Evolutionary conservation across 2,797 vertebrate genomes (phyloP), one percentile per base, ranked within the genome.

Genomic region (Crocodylus rhombifer): DNA sequence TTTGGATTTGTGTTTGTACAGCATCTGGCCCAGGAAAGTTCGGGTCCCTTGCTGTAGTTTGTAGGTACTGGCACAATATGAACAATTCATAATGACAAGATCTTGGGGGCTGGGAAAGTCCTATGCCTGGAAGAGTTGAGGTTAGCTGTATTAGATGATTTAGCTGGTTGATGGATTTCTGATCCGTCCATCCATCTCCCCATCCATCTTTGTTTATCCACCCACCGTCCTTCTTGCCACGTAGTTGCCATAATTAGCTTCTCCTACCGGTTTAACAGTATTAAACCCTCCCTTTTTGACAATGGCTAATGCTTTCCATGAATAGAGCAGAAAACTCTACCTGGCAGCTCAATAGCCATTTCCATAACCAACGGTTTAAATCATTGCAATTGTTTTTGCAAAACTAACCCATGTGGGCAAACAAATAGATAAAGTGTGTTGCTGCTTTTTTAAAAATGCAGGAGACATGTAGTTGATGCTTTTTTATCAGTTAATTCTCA

Each of bases 401-500:
- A 78, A 93, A 91, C 82, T 82, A 65, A 80, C 82, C 42, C 33
- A 5, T 23, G 51, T 2, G 7, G 80, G 86, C 85, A 93, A 86
- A 90, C 18, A 74, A 81, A 30, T 65, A 82, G 83, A 33, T 10
- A 30, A 58, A 86, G 51, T 82, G 20, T 26, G 60, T 65, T 60
- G 30, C 8, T 14, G 89, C 77, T 91, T 88, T 64, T 95, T 1
- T 7, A 94, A 95, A 94, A 84, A 87, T 84, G 79, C 75, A 61
- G 33, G 55, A 88, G 92, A 86, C 36, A 69, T 75, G 84, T 60
- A 71, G 75, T 0, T 86, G 95, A 77, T 84, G 83, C 0, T 12
- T 83, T 84, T 36, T 71, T 73, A 84, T 61, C 64, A 25, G 93
- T 96, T 97, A 97, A 96, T 97, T 97, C 90, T 96, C 89, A 90